Percentiles rank a stretch among this genome's conserved stretches.
These are phyloP conservation scores for Cosmia trapezina DNA, from an alignment of 2,888 invertebrate species.

Conservation along the genomic window DNA sequence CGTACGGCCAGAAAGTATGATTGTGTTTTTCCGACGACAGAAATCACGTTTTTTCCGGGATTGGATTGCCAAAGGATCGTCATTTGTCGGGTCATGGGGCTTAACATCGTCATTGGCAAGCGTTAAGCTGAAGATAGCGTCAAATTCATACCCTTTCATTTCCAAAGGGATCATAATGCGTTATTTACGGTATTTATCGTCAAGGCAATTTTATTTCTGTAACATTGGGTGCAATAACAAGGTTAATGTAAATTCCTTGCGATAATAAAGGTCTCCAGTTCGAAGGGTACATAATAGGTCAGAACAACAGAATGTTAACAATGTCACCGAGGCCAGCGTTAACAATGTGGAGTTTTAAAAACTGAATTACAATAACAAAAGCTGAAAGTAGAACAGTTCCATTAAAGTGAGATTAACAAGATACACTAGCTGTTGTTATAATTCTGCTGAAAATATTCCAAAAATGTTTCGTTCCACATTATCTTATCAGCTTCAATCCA, in stretches of 20 bases:
- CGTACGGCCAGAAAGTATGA: conserved; percentile 37
- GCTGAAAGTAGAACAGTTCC: conserved; percentile 36
- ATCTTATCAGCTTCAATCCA: conserved; percentile 10
- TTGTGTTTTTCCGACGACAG: conserved; percentile 46
- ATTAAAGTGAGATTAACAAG: conserved; percentile 44
- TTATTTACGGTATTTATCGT: conserved; percentile 19
- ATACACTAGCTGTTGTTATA: conserved; percentile 24
- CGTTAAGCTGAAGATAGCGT: conserved; percentile 1
- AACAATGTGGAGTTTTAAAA: conserved; percentile 40
- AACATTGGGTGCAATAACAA: conserved; percentile 22
- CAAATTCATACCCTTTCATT: conserved; percentile 18
- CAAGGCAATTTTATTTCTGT: not conserved
- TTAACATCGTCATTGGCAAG: conserved; percentile 27
- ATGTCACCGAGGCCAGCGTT: conserved; percentile 42
- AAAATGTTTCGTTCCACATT: not conserved
- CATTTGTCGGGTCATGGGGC: conserved; percentile 43
- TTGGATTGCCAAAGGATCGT: conserved; percentile 39
- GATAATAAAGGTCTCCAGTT: conserved; percentile 26
- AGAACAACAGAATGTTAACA: conserved; percentile 50
- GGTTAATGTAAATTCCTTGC: conserved; percentile 25
- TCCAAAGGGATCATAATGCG: conserved; percentile 3
- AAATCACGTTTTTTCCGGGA: conserved; percentile 45
- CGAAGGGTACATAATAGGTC: conserved; percentile 12
- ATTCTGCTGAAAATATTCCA: conserved; percentile 4
- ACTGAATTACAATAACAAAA: conserved; percentile 53